A percentile compares a stretch with the other conserved stretches of the same genome.
These are phyloP conservation scores for Lasioglossum baleicum DNA, from an alignment of 1,140 invertebrate species.

Conservation along the genomic window DNA sequence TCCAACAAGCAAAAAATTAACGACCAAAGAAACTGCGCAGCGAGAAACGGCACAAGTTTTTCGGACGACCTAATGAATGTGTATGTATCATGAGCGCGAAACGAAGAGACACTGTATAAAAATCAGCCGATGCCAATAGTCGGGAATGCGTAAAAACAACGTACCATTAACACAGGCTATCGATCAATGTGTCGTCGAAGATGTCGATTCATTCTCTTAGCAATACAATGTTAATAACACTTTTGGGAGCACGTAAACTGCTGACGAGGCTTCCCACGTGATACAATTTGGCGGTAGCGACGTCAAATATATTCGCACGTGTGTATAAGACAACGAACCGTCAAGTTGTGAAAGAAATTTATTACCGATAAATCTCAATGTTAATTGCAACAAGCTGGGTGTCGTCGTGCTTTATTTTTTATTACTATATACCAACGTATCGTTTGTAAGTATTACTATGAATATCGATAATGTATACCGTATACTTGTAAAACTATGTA, in stretches of 20 bases:
- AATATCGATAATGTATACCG: constrained; percentile 52
- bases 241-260: constrained; percentile 64
- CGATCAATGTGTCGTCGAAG: constrained; percentile 36
- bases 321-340: constrained; percentile 20
- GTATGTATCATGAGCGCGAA: not conserved
- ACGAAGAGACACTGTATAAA: constrained; percentile 20
- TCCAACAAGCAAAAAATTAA: no score
- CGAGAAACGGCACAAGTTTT: no score
- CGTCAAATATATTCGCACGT: constrained; percentile 20
- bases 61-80: not conserved
- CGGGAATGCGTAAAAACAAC: constrained; percentile 61
- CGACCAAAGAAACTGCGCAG: no score
- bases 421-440: constrained; percentile 46
- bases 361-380: constrained; percentile 71
- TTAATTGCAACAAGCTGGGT: constrained; percentile 71
- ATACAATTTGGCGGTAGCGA: constrained; percentile 52
- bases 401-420: constrained; percentile 52
- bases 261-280: constrained; percentile 73
- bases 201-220: constrained; percentile 71
- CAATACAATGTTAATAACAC: constrained; percentile 70
- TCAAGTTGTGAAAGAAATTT: constrained; percentile 66
- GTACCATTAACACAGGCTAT: constrained; percentile 61
- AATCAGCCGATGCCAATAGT: constrained; percentile 56
- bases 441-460: constrained; percentile 52
- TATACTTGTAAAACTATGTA: constrained; percentile 7